phyloP scores from a whole-genome alignment of 2,888 invertebrate genomes.

The Xylophagus ater region DNA sequence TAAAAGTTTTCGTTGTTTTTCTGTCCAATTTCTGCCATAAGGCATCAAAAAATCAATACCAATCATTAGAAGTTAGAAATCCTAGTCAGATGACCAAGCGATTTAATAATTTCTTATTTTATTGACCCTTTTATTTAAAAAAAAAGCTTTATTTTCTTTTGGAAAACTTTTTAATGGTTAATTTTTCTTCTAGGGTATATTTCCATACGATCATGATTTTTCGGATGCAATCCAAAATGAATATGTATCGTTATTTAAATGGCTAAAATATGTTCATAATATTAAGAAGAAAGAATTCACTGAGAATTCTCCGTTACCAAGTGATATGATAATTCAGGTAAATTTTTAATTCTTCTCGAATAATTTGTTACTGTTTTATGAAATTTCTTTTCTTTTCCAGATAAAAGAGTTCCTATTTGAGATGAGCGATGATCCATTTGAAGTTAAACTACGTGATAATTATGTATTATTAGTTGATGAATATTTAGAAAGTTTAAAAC shows the following conservation, averaged over 20 bases:
- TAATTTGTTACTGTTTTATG: not conserved
- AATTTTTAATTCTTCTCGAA: conserved; percentile 24
- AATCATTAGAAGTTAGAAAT: too few relatives aligned
- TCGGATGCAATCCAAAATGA: conserved; percentile 82
- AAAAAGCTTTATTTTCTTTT: conserved; percentile 14
- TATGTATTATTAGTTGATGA: conserved; percentile 93
- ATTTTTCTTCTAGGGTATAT: conserved; percentile 56
- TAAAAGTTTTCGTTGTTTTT: too few relatives aligned
- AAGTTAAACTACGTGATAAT: conserved; percentile 90
- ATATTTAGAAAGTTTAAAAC: conserved; percentile 82
- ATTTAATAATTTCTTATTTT: too few relatives aligned
- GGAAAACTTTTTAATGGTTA: conserved; percentile 49
- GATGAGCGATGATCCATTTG: conserved; percentile 96
- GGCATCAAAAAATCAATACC: too few relatives aligned
- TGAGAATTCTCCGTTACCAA: conserved; percentile 60
- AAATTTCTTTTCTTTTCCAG: conserved; percentile 37
- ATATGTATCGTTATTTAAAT: conserved; percentile 82
- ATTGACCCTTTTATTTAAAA: too few relatives aligned
- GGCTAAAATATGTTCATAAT: conserved; percentile 79
- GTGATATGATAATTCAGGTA: conserved; percentile 81
- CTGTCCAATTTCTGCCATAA: too few relatives aligned
- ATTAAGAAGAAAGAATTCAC: conserved; percentile 58
- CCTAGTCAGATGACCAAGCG: too few relatives aligned
- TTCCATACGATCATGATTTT: conserved; percentile 80
- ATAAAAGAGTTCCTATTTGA: conserved; percentile 81